Evolutionary conservation across 1,140 invertebrate genomes (phyloP), one percentile per base, ranked within the genome.

Genomic region (Calliopsis andreniformis): DNA sequence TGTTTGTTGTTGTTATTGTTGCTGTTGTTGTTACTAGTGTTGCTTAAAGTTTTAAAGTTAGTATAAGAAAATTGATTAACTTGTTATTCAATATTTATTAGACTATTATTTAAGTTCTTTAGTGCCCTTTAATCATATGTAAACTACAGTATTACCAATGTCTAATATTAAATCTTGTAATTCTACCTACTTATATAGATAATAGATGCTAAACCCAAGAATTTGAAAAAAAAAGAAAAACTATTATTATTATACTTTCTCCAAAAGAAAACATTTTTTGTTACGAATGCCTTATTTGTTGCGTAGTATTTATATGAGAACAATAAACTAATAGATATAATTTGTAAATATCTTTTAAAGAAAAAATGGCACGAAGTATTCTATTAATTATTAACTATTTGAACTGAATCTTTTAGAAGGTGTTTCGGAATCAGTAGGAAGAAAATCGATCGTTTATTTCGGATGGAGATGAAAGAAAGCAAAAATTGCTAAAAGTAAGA

Each of bases 91-190:
- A 55, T 68, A 56, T 55, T 53, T 68, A 68, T 68, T 10, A 20
- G 47, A 30, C 1, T 55, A 12, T 7, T 25, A 59, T 6, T 59
- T 59, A 55, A 68, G 5, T 16, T 55, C 35, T 16, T 23, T 53
- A 20, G 3, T 16, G n/a, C 18, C 25, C 23, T 42, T 18, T 45
- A 16, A 14, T 51, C 16, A 30, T 23, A 28, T 25, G 25, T 20
- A 23, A 25, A 62, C 6, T 39, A 71, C 70, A 72, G 70, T 72
- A 72, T 72, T 72, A 39, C n/a, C n/a, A n/a, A 71, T 51, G 35
- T 28, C 5, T 39, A 23, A 23, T 23, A 12, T 23, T 20, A 10
- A 51, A 51, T 23, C 6, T 25, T 51, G 10, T 51, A 10, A 51
- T 51, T n/a, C n/a, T n/a, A n/a, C n/a, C n/a, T n/a, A n/a, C n/a